Base-by-base conservation (phyloP, 2,888 invertebrate species). In the Drosophila pseudotakahashii region DNA sequence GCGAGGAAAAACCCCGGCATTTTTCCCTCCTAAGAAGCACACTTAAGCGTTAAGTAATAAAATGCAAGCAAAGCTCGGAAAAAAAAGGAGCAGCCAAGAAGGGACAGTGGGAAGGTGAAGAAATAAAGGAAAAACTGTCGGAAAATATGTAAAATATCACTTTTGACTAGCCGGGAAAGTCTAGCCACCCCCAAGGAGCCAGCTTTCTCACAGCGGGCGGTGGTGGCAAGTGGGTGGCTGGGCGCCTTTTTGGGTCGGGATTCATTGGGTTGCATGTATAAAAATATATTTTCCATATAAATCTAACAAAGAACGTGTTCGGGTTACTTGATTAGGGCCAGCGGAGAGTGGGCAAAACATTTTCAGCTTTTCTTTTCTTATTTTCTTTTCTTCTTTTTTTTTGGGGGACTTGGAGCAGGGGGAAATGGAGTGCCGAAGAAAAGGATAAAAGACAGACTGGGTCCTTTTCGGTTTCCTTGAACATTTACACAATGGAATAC, bases 291-390 rank as follows among this genome's bases (percentile, higher is more conserved):
- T 88, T 85, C 89, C 76, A 82, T 81, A 89, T 89, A 89, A 88
- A 89, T 89, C 89, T 89, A 89, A 88, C 79, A 89, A 85, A 72
- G 83, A 79, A 88, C 88, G 88, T 88, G 90, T 88, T 83, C 72
- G 78, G 90, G 88, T 88, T 88, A 80, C 81, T 88, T 89, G 88
- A 88, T 88, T 88, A 83, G 81, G 78, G 74, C 73, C 67, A 48
- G 59, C 57, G 62, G 72, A 76, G 77, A 53, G 39, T 52, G 47
- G 42, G 39, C 47, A 37, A 32, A 66, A 54, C 23, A 53, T 53
- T 37, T 48, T 48, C 62, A 71, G 37, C 30, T 16, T 45, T 32
- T 13, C 48, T 19, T 63, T 47, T 11, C 58, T 37, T 11, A 3
- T 48, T 3, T 16, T 16, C 9, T 41, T 34, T 30, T n/a, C 19